Evolutionary conservation across 1,140 invertebrate species (phyloP).

Genomic region (Spodoptera frugiperda): DNA sequence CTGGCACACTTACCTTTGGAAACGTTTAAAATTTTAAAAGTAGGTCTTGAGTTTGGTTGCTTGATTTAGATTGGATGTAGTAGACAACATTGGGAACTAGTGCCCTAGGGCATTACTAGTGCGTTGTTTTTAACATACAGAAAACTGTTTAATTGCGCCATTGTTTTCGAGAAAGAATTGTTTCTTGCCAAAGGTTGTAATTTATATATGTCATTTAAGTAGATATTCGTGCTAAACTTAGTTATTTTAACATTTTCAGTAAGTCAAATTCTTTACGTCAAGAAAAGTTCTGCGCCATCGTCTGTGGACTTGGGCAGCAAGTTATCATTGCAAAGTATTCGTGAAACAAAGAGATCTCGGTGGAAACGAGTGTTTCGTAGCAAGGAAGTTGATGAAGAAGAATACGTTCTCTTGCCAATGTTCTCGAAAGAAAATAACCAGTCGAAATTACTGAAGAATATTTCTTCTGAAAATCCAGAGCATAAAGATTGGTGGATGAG

Average conservation of each 20-base stretch:
- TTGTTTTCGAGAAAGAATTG: not conserved
- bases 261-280: conserved; percentile 53
- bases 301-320: not conserved
- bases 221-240: too few relatives aligned
- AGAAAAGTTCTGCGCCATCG: conserved; percentile 40
- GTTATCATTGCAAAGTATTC: not conserved
- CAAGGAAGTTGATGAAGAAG: conserved; percentile 64
- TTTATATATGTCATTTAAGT: too few relatives aligned
- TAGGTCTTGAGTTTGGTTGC: too few relatives aligned
- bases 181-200: too few relatives aligned
- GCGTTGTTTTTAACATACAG: too few relatives aligned
- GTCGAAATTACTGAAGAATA: conserved; percentile 53
- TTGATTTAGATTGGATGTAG: too few relatives aligned
- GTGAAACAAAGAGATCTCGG: conserved; percentile 45
- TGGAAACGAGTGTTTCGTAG: conserved; percentile 61
- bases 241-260: conserved; percentile 48
- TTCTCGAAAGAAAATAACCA: conserved; percentile 55
- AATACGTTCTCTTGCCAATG: conserved; percentile 66
- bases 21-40: too few relatives aligned
- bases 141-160: conserved; percentile 13
- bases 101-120: too few relatives aligned
- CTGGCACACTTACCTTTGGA: too few relatives aligned
- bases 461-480: conserved; percentile 82
- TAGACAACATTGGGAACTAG: too few relatives aligned
- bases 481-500: conserved; percentile 92